These are phyloP conservation scores for Plutella xylostella DNA, from an alignment of 2,888 invertebrate genomes.

Conservation along the genomic window DNA sequence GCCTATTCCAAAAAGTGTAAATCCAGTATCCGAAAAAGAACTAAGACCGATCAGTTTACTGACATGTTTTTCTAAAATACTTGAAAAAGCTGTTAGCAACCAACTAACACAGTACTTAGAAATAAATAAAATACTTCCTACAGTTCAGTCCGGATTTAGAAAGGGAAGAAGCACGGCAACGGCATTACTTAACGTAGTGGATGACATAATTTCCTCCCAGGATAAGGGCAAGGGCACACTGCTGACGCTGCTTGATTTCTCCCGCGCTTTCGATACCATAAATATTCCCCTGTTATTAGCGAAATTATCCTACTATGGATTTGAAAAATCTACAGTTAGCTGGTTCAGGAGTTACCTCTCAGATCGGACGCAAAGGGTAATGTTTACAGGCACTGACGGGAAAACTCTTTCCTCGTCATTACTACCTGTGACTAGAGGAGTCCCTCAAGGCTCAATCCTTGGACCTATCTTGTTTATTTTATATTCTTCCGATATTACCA, in stretches of 20 bases:
- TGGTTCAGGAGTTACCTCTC: conserved; percentile 10
- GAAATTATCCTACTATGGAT: conserved; percentile 16
- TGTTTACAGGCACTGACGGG: no score
- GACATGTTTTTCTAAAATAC: conserved; percentile 17
- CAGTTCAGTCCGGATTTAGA: no score
- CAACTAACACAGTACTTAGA: conserved; percentile 19
- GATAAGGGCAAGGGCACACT: no score
- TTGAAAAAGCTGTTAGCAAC: conserved; percentile 15
- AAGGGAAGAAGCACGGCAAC: no score
- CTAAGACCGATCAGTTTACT: conserved; percentile 22
- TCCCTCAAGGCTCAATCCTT: conserved; percentile 14
- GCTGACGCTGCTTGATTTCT: no score
- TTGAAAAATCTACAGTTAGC: background rate
- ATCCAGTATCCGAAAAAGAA: conserved; percentile 15
- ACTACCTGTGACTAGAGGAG: no score
- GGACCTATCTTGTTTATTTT: conserved; percentile 12
- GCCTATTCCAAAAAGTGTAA: conserved; percentile 20
- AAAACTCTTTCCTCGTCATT: no score
- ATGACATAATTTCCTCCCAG: no score
- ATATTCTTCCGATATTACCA: conserved; percentile 11
- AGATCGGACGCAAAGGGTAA: background rate
- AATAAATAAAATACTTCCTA: no score
- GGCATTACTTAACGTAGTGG: no score
- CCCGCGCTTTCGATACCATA: no score
- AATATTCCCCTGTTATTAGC: conserved; percentile 18